Conservation (phyloP, 2,113 vertebrate species). For the Podocnemis expansa region DNA sequence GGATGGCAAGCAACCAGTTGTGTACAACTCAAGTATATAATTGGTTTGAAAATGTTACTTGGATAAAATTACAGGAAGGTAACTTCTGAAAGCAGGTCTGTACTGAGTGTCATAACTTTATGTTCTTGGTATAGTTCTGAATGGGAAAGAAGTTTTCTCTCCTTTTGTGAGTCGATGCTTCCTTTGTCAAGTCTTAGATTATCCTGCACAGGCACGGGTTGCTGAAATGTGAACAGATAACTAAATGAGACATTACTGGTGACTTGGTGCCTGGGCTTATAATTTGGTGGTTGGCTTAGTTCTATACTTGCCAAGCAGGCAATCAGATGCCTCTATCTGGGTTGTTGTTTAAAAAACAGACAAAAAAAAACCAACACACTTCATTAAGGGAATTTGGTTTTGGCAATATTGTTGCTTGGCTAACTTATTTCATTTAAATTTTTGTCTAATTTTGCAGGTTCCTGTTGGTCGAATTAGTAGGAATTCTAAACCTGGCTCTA, state of each 20-base stretch:
- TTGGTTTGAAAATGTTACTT: conserved; percentile 18
- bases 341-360: background rate
- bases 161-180: conserved; percentile 19
- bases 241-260: background rate
- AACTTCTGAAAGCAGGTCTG: background rate
- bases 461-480: conserved; percentile 44
- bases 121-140: background rate
- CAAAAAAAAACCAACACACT: no score
- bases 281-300: background rate
- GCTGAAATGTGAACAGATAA: background rate
- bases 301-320: conserved; percentile 26
- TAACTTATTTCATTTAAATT: conserved; percentile 15
- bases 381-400: background rate
- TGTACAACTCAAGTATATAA: background rate
- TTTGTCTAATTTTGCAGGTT: conserved; percentile 65
- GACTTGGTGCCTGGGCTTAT: conserved; percentile 22
- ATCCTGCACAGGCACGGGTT: background rate
- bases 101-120: background rate
- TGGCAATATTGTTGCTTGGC: background rate
- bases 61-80: conserved; percentile 20
- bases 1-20: background rate
- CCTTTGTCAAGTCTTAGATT: conserved; percentile 4
- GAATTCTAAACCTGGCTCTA: conserved; percentile 35
- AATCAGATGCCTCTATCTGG: conserved; percentile 18
- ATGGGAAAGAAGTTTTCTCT: background rate